Evolutionary conservation across 2,888 invertebrate species (phyloP).

Genomic region (Bembecia ichneumoniformis): DNA sequence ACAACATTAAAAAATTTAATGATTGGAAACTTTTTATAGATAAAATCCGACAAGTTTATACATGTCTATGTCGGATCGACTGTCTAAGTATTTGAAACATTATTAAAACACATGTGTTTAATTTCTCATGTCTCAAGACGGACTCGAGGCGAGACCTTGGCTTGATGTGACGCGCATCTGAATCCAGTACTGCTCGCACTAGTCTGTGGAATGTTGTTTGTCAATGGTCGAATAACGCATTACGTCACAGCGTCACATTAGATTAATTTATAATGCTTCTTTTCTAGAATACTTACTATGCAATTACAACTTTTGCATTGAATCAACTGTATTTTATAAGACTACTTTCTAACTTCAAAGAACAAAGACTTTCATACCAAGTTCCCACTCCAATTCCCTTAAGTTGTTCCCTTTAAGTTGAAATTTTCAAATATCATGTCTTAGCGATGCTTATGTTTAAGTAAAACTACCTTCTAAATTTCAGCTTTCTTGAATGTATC

Average conservation of each 20-base stretch:
- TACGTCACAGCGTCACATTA: constrained; percentile 58
- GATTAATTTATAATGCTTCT: constrained; percentile 15
- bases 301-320: too few species aligned
- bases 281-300: too few species aligned
- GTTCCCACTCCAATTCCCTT: too few species aligned
- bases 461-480: too few species aligned
- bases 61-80: background rate
- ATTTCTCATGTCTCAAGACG: constrained; percentile 32
- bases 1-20: too few species aligned
- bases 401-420: too few species aligned
- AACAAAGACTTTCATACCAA: too few species aligned
- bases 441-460: too few species aligned
- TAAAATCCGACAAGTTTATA: background rate
- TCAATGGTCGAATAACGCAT: constrained; percentile 63
- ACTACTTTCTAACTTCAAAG: too few species aligned
- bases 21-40: background rate
- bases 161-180: constrained; percentile 55
- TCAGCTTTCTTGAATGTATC: too few species aligned
- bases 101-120: background rate
- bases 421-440: too few species aligned
- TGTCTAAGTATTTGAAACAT: background rate
- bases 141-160: constrained; percentile 60
- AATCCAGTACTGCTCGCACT: constrained; percentile 55
- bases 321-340: too few species aligned
- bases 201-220: constrained; percentile 67